Evolutionary conservation across 1,140 invertebrate species (phyloP).

Genomic region (Panagrolaimus sp.): DNA sequence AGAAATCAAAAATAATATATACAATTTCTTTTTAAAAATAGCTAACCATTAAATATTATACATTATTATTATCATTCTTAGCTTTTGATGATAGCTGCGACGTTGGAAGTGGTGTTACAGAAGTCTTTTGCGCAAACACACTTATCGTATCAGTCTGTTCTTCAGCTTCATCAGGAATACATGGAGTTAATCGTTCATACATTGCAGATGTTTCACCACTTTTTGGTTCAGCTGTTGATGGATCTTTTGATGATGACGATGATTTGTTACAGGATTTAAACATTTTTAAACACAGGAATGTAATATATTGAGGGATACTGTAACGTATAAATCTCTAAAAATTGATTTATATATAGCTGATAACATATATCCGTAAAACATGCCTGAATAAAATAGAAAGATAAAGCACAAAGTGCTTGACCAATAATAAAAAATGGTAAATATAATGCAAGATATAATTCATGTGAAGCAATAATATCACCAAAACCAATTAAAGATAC

Average conservation of each 20-base stretch:
- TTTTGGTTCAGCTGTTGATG: background rate
- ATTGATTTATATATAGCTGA: background rate
- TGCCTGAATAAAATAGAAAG: background rate
- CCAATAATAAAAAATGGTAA: slow-evolving; percentile 4
- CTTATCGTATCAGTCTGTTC: background rate
- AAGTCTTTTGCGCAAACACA: background rate
- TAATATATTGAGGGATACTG: background rate
- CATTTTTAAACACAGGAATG: background rate
- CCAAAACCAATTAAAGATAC: slow-evolving; percentile 2
- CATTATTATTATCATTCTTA: too few relatives aligned
- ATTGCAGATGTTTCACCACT: background rate
- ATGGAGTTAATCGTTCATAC: background rate
- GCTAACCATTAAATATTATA: too few relatives aligned
- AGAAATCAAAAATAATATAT: too few relatives aligned
- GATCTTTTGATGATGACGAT: background rate
- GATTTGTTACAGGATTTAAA: background rate
- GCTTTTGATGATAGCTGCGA: too few relatives aligned
- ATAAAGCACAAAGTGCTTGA: background rate
- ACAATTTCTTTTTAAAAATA: too few relatives aligned
- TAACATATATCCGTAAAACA: background rate
- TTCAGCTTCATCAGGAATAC: background rate
- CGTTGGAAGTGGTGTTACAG: too few relatives aligned
- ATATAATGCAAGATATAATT: background rate
- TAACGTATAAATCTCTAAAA: background rate
- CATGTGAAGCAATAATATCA: background rate